Evolutionary conservation across 2,888 invertebrate species (phyloP).

Genomic region (Drosophila picticornis): DNA sequence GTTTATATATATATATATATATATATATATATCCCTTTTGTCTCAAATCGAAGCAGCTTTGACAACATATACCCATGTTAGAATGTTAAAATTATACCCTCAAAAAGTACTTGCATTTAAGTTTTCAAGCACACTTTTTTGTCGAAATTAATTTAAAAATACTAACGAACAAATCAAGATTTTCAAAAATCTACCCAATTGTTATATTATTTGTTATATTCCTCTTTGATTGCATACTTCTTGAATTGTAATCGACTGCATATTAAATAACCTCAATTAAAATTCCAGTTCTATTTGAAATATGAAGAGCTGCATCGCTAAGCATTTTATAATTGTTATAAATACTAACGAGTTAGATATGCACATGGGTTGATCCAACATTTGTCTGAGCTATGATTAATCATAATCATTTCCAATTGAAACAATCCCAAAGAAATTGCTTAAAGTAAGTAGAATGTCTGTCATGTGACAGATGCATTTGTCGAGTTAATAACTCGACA

Average conservation of each 20-base stretch:
- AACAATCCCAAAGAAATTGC: neutral
- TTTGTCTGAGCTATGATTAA: conserved; percentile 1
- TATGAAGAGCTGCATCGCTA: conserved; percentile 9
- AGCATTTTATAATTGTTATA: conserved; percentile 12
- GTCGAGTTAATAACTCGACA: neutral
- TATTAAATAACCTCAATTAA: conserved; percentile 4
- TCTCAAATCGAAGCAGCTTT: neutral
- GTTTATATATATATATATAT: neutral
- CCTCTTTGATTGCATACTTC: too few species aligned
- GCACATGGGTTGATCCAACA: neutral
- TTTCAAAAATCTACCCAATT: neutral
- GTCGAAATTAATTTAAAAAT: neutral
- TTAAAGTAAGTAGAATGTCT: neutral
- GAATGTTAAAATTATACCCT: too few species aligned
- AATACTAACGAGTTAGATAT: neutral
- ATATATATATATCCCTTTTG: neutral
- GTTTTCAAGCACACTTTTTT: too few species aligned
- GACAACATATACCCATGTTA: too few species aligned
- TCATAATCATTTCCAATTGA: neutral
- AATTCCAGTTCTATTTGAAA: neutral
- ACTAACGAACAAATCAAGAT: neutral
- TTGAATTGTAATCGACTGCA: neutral
- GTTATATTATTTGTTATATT: too few species aligned
- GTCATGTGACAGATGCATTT: conserved; percentile 1
- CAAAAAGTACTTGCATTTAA: too few species aligned